phyloP scores from a whole-genome alignment of 2,888 invertebrate genomes.

The Pyrocoelia pectoralis region DNA sequence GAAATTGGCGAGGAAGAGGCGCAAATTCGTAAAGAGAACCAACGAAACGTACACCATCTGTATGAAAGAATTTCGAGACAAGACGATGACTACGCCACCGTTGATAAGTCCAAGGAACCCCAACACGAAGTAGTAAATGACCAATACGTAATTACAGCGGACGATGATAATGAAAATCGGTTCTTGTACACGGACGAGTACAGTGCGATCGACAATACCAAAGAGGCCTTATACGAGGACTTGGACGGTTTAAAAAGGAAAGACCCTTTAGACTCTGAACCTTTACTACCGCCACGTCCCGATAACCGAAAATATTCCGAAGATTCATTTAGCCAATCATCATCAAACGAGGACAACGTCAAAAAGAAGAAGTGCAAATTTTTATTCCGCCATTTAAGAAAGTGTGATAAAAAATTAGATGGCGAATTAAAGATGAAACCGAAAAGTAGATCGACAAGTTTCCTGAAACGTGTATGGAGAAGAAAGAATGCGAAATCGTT shows the following conservation, averaged over 20 bases:
- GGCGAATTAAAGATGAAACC: constrained; percentile 24
- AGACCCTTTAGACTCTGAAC: constrained; percentile 20
- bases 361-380: constrained; percentile 18
- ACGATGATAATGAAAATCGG: constrained; percentile 13
- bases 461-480: constrained; percentile 47
- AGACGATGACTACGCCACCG: constrained; percentile 13
- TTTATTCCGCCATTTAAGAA: constrained; percentile 15
- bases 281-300: constrained; percentile 28
- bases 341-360: constrained; percentile 12
- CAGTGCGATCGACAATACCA: constrained; percentile 16
- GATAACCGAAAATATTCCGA: constrained; percentile 32
- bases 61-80: constrained; percentile 36
- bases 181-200: constrained; percentile 15
- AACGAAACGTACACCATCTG: constrained; percentile 19
- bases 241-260: constrained; percentile 23
- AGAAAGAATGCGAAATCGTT: constrained; percentile 39
- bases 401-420: constrained; percentile 23
- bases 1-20: constrained; percentile 37
- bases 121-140: constrained; percentile 37
- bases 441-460: constrained; percentile 46
- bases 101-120: constrained; percentile 14
- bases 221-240: constrained; percentile 30
- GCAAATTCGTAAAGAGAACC: not conserved
- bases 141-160: constrained; percentile 27
- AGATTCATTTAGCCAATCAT: constrained; percentile 22